Evolutionary conservation across 2,797 vertebrate species (phyloP).

Genomic region (Pseudochaenichthys georgianus): DNA sequence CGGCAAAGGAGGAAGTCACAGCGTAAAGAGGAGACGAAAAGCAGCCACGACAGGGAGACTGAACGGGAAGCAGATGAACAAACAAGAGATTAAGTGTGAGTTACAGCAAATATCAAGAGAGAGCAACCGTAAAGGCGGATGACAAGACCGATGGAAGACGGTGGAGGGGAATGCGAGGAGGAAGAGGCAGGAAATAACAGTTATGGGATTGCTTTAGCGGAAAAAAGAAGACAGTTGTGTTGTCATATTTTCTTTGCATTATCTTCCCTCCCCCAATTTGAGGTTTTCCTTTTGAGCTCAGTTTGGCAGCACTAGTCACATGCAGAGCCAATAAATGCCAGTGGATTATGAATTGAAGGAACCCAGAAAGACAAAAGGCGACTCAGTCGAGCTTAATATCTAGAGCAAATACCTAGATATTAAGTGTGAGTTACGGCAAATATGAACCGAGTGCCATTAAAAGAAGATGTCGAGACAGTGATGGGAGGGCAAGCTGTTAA

Average conservation of each 20-base stretch:
- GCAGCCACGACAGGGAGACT: constrained; percentile 11
- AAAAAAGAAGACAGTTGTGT: constrained; percentile 17
- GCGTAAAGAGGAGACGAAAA: constrained; percentile 20
- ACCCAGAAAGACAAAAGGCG: constrained; percentile 20
- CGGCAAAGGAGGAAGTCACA: constrained; percentile 11
- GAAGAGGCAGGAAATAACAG: constrained; percentile 3
- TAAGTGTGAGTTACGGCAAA: constrained; percentile 38
- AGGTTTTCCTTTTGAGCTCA: constrained; percentile 8
- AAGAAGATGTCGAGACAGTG: constrained; percentile 33
- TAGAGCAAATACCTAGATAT: constrained; percentile 40
- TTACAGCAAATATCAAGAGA: constrained; percentile 53
- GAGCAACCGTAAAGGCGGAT: constrained; percentile 9
- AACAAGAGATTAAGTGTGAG: constrained; percentile 55
- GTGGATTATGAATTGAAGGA: constrained; percentile 7
- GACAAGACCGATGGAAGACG: constrained; percentile 45
- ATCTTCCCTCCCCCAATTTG: neutral
- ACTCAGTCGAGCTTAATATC: neutral
- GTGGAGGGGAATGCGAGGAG: constrained; percentile 12
- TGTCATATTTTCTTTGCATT: constrained; percentile 25
- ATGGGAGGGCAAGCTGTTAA: constrained; percentile 33
- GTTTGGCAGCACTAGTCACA: neutral
- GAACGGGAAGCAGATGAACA: constrained; percentile 42
- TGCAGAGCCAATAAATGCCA: neutral
- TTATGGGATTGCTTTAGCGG: neutral
- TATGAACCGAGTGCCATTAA: constrained; percentile 43